Evolutionary conservation across 2,113 vertebrate genomes (phyloP).

Genomic region (Pomatorhinus ruficollis): DNA sequence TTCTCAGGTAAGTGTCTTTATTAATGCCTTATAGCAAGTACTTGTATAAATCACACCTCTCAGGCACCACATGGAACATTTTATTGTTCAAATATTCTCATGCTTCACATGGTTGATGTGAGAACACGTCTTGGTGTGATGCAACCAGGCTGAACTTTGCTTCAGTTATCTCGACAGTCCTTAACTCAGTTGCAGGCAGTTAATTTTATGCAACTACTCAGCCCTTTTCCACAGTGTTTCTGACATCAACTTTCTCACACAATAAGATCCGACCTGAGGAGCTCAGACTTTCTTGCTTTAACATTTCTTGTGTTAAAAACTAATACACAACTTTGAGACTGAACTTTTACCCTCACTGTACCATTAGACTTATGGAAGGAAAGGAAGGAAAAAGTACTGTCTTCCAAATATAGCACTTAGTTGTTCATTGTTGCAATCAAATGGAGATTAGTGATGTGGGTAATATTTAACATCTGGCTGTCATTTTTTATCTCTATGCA

Average conservation of each 20-base stretch:
- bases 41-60: rapidly evolving
- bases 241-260: background rate
- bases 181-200: background rate
- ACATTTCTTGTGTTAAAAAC: background rate
- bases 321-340: background rate
- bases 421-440: background rate
- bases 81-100: background rate
- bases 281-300: background rate
- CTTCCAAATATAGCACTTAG: background rate
- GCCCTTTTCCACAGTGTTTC: background rate
- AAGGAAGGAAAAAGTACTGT: background rate
- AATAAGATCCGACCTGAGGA: rapidly evolving
- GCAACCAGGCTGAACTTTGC: background rate
- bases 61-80: background rate
- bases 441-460: background rate
- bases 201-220: background rate
- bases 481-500: background rate
- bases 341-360: background rate
- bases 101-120: background rate
- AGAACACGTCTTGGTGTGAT: background rate
- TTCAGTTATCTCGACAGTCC: background rate
- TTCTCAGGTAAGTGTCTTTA: background rate
- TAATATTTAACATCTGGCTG: background rate
- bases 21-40: background rate
- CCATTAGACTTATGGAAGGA: background rate